Evolutionary conservation across 1,140 invertebrate species (phyloP).

Genomic region (Patella vulgata): DNA sequence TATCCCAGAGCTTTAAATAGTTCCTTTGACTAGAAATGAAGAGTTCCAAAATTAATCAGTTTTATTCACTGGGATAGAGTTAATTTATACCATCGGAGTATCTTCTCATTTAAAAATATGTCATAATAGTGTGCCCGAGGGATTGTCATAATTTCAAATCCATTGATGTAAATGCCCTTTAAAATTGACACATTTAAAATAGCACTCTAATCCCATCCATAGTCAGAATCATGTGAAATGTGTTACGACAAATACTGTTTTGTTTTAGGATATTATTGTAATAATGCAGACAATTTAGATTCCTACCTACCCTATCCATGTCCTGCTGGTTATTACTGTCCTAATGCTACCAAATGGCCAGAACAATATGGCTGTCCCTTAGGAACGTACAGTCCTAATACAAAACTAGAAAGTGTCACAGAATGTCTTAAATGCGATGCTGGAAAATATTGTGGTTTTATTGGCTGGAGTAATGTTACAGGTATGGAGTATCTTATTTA

Average conservation of each 20-base stretch:
- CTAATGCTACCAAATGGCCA: constrained; percentile 54
- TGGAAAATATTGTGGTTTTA: constrained; percentile 55
- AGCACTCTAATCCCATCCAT: no score
- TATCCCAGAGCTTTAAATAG: no score
- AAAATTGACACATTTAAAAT: no score
- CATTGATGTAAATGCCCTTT: no score
- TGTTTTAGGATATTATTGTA: constrained; percentile 56
- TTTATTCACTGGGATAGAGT: no score
- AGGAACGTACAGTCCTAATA: constrained; percentile 56
- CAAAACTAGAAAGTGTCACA: constrained; percentile 32
- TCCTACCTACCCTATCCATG: constrained; percentile 51
- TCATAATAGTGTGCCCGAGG: no score
- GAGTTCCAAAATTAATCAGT: no score
- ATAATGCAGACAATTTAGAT: constrained; percentile 42
- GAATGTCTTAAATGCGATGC: constrained; percentile 55
- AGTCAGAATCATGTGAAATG: no score
- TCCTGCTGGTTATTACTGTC: constrained; percentile 60
- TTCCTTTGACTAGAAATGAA: no score
- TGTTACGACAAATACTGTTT: constrained; percentile 2
- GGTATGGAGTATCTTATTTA: constrained; percentile 24
- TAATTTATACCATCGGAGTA: no score
- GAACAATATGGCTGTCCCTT: constrained; percentile 56
- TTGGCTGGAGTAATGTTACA: constrained; percentile 41
- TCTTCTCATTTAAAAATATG: no score
- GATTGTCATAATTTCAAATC: no score